Evolutionary conservation across 2,797 vertebrate species (phyloP).

Genomic region (Accipiter fasciatus): DNA sequence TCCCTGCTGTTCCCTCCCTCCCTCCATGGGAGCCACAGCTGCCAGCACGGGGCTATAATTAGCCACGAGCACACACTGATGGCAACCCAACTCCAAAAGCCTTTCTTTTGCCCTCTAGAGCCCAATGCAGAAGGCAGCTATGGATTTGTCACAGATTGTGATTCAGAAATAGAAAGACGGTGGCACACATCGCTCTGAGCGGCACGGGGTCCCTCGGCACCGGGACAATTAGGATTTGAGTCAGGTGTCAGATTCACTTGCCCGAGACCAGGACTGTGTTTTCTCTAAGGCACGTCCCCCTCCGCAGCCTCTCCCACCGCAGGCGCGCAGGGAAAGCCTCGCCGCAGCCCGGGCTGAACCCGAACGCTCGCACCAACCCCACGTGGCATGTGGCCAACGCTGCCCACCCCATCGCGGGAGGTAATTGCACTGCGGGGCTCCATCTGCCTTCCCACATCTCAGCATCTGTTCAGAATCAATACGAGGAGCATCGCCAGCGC

Average conservation of each 20-base stretch:
- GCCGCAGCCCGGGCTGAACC: rapidly evolving
- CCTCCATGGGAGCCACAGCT: background rate
- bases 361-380: background rate
- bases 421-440: background rate
- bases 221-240: background rate
- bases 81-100: background rate
- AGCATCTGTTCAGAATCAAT: conserved; percentile 18
- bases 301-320: rapidly evolving
- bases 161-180: background rate
- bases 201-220: rapidly evolving
- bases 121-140: background rate
- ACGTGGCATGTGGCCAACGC: background rate
- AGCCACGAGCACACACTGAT: background rate
- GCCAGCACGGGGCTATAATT: background rate
- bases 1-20: background rate
- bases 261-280: background rate
- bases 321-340: rapidly evolving
- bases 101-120: background rate
- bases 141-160: background rate
- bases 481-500: background rate
- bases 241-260: background rate
- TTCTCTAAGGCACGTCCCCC: background rate
- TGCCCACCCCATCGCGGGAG: background rate
- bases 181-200: background rate
- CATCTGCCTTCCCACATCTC: conserved; percentile 14